Evolutionary conservation across 2,113 vertebrate species (phyloP).

Genomic region (Grammomys dolichurus): DNA sequence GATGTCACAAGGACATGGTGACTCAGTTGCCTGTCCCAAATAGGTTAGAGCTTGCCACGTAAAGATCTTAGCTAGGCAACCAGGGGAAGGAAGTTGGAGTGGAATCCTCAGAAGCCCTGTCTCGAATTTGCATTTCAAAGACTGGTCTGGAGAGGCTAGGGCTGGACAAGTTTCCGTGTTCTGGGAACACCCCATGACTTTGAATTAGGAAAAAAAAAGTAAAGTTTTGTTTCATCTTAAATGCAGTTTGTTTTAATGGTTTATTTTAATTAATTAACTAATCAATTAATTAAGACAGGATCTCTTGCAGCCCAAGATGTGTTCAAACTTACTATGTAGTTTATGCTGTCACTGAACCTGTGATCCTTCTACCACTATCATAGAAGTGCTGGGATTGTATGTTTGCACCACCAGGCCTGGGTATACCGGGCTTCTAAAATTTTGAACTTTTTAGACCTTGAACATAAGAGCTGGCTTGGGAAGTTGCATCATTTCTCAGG

Average conservation of each 20-base stretch:
- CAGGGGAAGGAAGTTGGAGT: background rate
- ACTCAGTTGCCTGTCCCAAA: constrained; percentile 76
- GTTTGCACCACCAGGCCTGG: accelerated
- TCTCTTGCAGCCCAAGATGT: background rate
- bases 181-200: background rate
- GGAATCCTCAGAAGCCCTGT: background rate
- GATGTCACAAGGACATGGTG: constrained; percentile 70
- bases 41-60: constrained; percentile 74
- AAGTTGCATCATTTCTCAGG: background rate
- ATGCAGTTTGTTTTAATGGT: background rate
- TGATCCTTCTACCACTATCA: background rate
- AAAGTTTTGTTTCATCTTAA: background rate
- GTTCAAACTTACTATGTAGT: background rate
- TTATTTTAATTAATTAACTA: background rate
- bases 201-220: background rate
- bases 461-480: background rate
- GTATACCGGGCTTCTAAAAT: background rate
- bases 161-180: background rate
- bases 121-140: background rate
- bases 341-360: background rate
- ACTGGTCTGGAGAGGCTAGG: background rate
- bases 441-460: background rate
- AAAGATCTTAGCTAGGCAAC: constrained; percentile 67
- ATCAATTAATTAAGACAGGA: background rate
- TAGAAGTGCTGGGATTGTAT: background rate